Base-by-base conservation (phyloP, 2,888 invertebrate genomes). In the Agrilus biguttatus region DNA sequence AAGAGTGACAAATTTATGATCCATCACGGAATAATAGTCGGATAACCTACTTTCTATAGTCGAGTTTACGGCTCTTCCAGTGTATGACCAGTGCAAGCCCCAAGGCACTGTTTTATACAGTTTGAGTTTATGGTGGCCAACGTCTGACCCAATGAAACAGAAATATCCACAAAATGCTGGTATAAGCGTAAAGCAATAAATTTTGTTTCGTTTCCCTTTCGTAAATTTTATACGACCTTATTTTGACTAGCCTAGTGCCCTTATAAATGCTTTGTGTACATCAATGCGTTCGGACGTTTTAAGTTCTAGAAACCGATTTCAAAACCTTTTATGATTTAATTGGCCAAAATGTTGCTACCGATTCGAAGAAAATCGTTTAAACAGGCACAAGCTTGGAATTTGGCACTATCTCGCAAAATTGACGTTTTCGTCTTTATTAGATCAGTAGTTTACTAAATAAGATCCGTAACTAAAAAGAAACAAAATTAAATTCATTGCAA, bases 281-380 rank as follows among this genome's bases (percentile, higher is more conserved):
- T 40, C 42, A 35, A 42, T 8, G 42, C 41, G 40, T 37, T 13
- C 38, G 40, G 28, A 21, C 36, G 38, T n/a, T 35, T 33, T 43
- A 37, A 40, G 40, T 51, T 48, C 48, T 41, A 28, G 44, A 49
- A 48, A 47, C 46, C 42, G 39, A 53, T 52, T 50, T 52, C 47
- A 50, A 48, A 49, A 45, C 48, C 45, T 47, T 53, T 54, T 54
- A 54, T 48, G 47, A 53, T 53, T 47, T 53, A 52, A 54, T 54
- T 53, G 54, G 46, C 47, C 40, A 47, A 49, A 48, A 46, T 45
- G 23, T 40, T 23, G 52, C 54, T 54, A 54, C 54, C 47, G 54
- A 47, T 51, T 46, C 48, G 37, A 17, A 28, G 49, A 48, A 51
- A 3, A 43, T 39, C 39, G 37, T 43, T 28, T 28, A 28, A 28